Conservation (phyloP, 1,140 invertebrate species). For the Acromyrmex charruanus region DNA sequence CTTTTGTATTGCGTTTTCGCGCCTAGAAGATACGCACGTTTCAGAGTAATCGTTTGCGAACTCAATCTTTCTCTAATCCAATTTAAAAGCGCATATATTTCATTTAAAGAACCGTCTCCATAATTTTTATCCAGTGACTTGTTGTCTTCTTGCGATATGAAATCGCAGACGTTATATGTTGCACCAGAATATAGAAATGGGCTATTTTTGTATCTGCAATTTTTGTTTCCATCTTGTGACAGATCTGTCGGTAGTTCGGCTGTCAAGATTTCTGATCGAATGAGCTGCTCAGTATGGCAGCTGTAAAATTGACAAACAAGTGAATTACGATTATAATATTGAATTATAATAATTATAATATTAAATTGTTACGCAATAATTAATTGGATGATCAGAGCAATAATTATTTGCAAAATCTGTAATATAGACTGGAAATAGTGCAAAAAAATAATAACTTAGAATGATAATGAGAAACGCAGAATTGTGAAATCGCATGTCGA, state of each 20-base stretch:
- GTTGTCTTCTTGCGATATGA: constrained; percentile 23
- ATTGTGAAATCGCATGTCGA: constrained; percentile 21
- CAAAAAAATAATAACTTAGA: constrained; percentile 31
- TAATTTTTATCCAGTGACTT: constrained; percentile 32
- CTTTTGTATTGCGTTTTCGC: constrained; percentile 23
- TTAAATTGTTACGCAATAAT: constrained; percentile 55
- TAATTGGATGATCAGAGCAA: constrained; percentile 47
- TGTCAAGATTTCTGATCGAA: background rate
- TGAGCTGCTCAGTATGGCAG: background rate
- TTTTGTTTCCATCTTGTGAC: background rate
- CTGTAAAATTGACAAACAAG: constrained; percentile 22
- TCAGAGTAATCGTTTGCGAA: constrained; percentile 37
- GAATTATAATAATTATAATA: constrained; percentile 31
- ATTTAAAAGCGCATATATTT: constrained; percentile 43
- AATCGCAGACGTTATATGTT: background rate
- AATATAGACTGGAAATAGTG: background rate
- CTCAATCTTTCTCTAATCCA: constrained; percentile 51
- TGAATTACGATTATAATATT: constrained; percentile 8
- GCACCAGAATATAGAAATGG: background rate
- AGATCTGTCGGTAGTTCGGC: background rate
- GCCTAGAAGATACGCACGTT: constrained; percentile 31
- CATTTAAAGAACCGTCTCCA: constrained; percentile 36
- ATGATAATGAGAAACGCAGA: background rate
- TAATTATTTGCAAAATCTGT: constrained; percentile 23
- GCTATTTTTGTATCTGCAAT: background rate